These are phyloP conservation scores for Abscondita cerata DNA, from an alignment of 2,888 invertebrate genomes.

Conservation along the genomic window DNA sequence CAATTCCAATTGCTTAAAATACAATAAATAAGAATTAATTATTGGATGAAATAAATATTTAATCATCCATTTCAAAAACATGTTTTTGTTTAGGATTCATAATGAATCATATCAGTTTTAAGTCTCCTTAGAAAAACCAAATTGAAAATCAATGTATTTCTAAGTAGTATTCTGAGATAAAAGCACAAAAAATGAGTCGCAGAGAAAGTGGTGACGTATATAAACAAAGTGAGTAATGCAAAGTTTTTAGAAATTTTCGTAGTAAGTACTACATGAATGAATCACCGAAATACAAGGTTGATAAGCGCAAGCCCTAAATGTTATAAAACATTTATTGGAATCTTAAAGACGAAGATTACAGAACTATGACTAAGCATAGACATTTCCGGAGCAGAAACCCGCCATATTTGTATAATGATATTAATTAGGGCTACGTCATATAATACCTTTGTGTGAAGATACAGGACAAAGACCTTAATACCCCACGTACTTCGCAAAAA, in stretches of 20 bases:
- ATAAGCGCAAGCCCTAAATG: neutral
- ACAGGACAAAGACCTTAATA: conserved; percentile 23
- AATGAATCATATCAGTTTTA: no score
- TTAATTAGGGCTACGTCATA: conserved; percentile 41
- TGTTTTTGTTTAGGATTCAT: no score
- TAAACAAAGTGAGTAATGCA: neutral
- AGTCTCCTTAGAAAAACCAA: no score
- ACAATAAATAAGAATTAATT: no score
- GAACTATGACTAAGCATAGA: conserved; percentile 36
- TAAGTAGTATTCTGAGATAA: no score
- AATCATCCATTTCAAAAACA: no score
- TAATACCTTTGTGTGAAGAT: conserved; percentile 32
- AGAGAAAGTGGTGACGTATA: conserved; percentile 11
- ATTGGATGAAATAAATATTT: no score
- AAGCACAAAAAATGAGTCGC: neutral
- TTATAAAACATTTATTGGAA: neutral
- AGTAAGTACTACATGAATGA: neutral
- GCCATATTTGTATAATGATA: conserved; percentile 43
- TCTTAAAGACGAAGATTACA: conserved; percentile 11
- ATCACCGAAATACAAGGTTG: neutral
- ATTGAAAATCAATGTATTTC: no score
- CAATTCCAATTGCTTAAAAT: no score
- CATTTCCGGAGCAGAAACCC: conserved; percentile 37
- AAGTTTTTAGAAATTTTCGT: no score
- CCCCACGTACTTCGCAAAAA: neutral